Conservation (phyloP, 2,113 vertebrate genomes). For the Xiphophorus couchianus region DNA sequence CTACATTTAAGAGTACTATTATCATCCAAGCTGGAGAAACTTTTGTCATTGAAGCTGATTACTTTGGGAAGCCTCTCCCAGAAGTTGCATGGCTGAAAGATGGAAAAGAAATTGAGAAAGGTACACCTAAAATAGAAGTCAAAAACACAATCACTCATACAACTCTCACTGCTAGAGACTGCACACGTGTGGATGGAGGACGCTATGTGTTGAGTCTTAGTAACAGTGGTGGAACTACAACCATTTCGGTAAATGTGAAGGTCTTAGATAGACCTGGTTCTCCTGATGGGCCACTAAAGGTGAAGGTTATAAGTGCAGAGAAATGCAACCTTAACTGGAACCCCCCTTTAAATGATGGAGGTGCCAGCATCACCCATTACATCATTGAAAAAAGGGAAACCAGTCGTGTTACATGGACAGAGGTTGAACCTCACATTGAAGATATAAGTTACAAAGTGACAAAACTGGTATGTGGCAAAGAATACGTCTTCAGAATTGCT, state of each 20-base stretch:
- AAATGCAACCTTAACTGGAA: constrained; percentile 95
- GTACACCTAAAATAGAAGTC: constrained; percentile 90
- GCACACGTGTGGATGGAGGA: constrained; percentile 90
- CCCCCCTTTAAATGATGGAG: constrained; percentile 92
- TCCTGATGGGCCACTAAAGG: constrained; percentile 87
- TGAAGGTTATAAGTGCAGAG: constrained; percentile 92
- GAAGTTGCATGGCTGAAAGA: constrained; percentile 91
- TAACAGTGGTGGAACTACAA: constrained; percentile 92
- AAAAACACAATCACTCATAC: constrained; percentile 91
- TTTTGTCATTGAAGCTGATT: constrained; percentile 92
- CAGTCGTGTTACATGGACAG: constrained; percentile 95
- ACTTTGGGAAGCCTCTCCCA: constrained; percentile 93
- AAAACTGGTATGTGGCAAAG: constrained; percentile 92
- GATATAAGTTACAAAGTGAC: constrained; percentile 94
- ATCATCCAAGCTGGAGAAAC: constrained; percentile 91
- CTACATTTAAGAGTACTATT: constrained; percentile 90
- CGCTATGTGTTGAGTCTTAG: constrained; percentile 89
- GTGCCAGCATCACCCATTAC: constrained; percentile 91
- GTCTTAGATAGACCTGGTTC: constrained; percentile 96
- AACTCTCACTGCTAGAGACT: constrained; percentile 89
- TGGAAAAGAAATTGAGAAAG: constrained; percentile 91
- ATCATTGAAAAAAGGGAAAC: constrained; percentile 97
- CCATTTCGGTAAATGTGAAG: constrained; percentile 90
- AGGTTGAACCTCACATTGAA: constrained; percentile 89
- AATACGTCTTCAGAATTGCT: constrained; percentile 96